Conservation (phyloP, 2,888 invertebrate genomes). For the Drosophila tripunctata region DNA sequence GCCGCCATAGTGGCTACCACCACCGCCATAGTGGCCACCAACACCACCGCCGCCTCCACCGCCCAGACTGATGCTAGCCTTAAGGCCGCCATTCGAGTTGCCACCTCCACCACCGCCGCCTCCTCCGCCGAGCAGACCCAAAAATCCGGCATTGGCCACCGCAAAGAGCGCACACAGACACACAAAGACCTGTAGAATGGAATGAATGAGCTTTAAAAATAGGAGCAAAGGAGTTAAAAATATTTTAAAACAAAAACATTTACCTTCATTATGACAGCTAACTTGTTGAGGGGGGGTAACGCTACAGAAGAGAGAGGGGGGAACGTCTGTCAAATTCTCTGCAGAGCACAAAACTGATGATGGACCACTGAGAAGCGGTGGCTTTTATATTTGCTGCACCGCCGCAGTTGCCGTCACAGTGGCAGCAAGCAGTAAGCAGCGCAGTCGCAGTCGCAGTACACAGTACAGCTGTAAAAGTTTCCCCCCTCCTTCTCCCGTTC, state of each 20-base stretch:
- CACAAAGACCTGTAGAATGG: constrained; percentile 66
- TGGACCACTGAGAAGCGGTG: constrained; percentile 18
- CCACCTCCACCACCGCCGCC: constrained; percentile 44
- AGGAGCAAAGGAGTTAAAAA: background rate
- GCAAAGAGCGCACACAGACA: constrained; percentile 73
- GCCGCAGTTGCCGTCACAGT: background rate
- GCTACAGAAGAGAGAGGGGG: constrained; percentile 12
- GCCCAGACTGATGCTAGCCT: constrained; percentile 46
- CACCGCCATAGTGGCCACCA: constrained; percentile 21
- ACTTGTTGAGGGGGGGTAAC: constrained; percentile 31
- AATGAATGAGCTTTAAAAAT: too few relatives aligned
- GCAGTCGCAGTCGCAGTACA: background rate
- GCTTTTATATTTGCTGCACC: constrained; percentile 67
- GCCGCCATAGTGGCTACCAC: constrained; percentile 10
- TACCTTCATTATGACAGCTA: constrained; percentile 72
- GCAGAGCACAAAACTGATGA: constrained; percentile 71
- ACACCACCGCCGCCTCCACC: constrained; percentile 50
- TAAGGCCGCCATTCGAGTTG: constrained; percentile 40
- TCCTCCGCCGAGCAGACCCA: constrained; percentile 61
- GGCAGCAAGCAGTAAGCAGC: background rate
- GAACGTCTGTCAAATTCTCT: constrained; percentile 34
- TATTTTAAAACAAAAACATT: too few relatives aligned
- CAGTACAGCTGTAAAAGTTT: constrained; percentile 31
- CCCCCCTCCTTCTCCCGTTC: background rate
- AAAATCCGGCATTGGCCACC: constrained; percentile 75